Base-by-base conservation (phyloP, 2,113 vertebrate genomes). In the Anarrhichthys ocellatus region DNA sequence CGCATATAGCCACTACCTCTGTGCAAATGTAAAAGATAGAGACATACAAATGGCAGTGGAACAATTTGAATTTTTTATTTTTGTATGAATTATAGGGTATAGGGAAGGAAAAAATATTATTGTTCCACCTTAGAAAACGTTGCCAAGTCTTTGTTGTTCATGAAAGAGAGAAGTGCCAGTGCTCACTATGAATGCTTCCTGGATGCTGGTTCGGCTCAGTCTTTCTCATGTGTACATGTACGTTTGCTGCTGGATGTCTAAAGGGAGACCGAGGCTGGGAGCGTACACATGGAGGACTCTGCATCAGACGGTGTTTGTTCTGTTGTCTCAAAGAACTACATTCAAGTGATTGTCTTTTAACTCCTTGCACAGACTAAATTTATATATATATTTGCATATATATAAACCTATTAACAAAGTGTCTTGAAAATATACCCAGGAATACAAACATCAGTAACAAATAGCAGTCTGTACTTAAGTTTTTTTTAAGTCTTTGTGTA, bases 1-100 rank as follows among this genome's bases (percentile, higher is more conserved):
- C 44, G 56, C 89, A 91, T 94, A 89, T 94, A 94, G 94, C 93
- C 94, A 93, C 95, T 95, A 96, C 95, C 95, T 96, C 95, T 95
- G 92, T 95, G 94, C 94, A 94, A 91, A 94, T 87, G 89, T 85
- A 92, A 92, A 88, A 87, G 89, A 88, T 90, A 83, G 91, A 87
- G 88, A 81, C 85, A 91, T 83, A 87, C 87, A 83, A 94, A 92
- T 84, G 88, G 90, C 88, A 88, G 82, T 92, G 92, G 89, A 92
- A 94, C 90, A 92, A 89, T 85, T 94, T 92, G 85, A 11, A 88
- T 91, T 94, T 91, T 91, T 94, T 94, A 93, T 95, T 94, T 94
- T 94, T 94, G 87, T 94, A 94, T 91, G 87, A 94, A 94, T 92
- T 94, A 27, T 14, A 24, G 54, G 22, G 92, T 95, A 92, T 91